Evolutionary conservation across 2,113 vertebrate genomes (phyloP), one percentile per base, ranked within the genome.

Genomic region (Hymenochirus boettgeri): DNA sequence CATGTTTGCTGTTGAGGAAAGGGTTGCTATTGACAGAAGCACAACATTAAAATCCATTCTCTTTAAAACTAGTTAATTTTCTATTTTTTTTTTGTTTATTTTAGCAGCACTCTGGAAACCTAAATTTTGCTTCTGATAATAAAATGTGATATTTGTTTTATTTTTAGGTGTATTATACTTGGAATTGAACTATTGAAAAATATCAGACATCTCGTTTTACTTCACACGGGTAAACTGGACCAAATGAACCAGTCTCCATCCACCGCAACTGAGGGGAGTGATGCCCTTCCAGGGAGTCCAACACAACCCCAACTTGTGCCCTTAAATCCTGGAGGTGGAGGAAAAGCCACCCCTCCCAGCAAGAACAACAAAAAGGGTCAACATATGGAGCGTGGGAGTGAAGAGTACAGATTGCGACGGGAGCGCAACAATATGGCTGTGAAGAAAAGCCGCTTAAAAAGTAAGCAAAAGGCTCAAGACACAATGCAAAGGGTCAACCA

Each of bases 381-480:
- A 2, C 70, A 61, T 0, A 75, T 90, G 65, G 94, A 96, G 73
- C 94, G 97, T 11, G 91, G 92, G 76, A 98, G 94, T 2, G 92
- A 98, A 0, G 96, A 99, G 72, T 99, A 99, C 65, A 88, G 93
- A 0, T 89, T 93, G 74, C 88, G 96, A 13, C 81, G 96, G 11
- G 95, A 98, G 58, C 84, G 96, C 31, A 99, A 99, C 88, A 99
- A 99, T 85, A 90, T 99, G 88, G 96, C 96, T 0, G 96, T 98
- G 76, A 98, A 98, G 73, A 99, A 98, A 85, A 98, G 95, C 78
- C 89, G 95, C 8, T 88, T 95, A 92, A 94, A 94, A 78, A 96
- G 93, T 85, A 98, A 99, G 73, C 95, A 98, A 85, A 98, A 98
- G 72, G 96, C 96, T 0, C 91, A 93, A 76, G 96, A 99, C 75